A percentile compares a stretch with the other conserved stretches of the same genome.
Conservation (phyloP, 2,888 invertebrate genomes). For the Drosophila neoperkinsi region DNA sequence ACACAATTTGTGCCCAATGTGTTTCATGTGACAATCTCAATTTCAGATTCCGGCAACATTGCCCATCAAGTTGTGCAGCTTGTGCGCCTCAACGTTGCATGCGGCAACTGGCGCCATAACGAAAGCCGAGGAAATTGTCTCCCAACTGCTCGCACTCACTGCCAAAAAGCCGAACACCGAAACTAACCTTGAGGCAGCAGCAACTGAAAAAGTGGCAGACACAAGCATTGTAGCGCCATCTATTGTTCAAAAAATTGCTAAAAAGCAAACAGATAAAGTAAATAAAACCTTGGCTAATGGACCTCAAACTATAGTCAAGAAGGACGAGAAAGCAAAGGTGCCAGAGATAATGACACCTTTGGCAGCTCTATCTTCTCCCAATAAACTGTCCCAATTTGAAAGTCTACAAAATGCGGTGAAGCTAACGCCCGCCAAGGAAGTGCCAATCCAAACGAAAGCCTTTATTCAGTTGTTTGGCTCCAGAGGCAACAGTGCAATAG, state of each 20-base stretch:
- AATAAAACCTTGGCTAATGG: background rate
- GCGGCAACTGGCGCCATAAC: conserved; percentile 27
- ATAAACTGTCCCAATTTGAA: conserved; percentile 4
- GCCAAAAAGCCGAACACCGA: conserved; percentile 1
- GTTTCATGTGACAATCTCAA: background rate
- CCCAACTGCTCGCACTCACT: background rate
- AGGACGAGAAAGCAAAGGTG: background rate
- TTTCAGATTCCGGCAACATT: conserved; percentile 35
- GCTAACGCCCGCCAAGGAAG: conserved; percentile 34
- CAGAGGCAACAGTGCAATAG: background rate
- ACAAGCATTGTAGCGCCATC: background rate
- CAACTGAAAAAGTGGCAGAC: background rate
- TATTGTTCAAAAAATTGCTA: background rate
- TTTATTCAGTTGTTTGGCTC: conserved; percentile 45
- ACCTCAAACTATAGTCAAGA: background rate
- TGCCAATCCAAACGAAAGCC: conserved; percentile 20
- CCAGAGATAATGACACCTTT: background rate
- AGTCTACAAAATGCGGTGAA: conserved; percentile 37
- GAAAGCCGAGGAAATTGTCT: conserved; percentile 25
- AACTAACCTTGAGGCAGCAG: background rate
- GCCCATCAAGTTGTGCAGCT: conserved; percentile 49
- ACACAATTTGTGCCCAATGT: background rate
- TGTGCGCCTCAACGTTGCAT: conserved; percentile 42
- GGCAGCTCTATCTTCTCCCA: background rate
- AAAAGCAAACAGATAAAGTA: background rate